Base-by-base conservation (phyloP, 2,888 invertebrate genomes). In the Pseudococcus longispinus region DNA sequence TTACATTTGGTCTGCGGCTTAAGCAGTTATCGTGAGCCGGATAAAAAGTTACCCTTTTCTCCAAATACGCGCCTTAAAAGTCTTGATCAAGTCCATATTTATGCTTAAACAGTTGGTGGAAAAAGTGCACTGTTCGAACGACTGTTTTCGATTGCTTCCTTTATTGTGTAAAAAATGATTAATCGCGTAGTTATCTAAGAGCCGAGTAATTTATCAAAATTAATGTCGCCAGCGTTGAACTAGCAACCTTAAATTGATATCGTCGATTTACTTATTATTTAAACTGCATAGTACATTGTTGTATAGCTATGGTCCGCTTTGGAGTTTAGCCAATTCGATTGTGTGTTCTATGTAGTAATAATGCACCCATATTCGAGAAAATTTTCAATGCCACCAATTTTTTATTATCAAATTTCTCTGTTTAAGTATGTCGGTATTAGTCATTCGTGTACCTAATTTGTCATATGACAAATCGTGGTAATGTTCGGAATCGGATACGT, bases 51-150 rank as follows among this genome's bases (percentile, higher is more conserved):
- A 60, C 46, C 60, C 60, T 70, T 70, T 29, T 37, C 9, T 70
- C 20, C 42, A 83, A 51, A 51, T 46, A 60, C 60, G 26, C 26
- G 51, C 29, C 51, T 32, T 29, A 60, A 23, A 37, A 26, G 55
- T 60, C 84, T 55, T 20, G 46, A 60, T 84, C 84, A 84, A 84
- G 18, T 44, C n/a, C 20, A 20, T 80, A 80, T 80, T 80, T 80
- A 42, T 42, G 29, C 29, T 80, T 80, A 70, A 70, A 70, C 29
- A 29, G 29, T 70, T 29, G 70, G 29, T 70, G 26, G 60, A 60
- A 26, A 55, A 55, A 55, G 55, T 55, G 55, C 55, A 55, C 55
- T 55, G 55, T 20, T 60, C 60, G 23, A 60, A 60, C 23, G 60
- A 74, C 32, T 74, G 74, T 74, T 74, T 74, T 74, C 74, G 74